Evolutionary conservation across 2,888 invertebrate genomes (phyloP).

Genomic region (Andricus quercusramuli): DNA sequence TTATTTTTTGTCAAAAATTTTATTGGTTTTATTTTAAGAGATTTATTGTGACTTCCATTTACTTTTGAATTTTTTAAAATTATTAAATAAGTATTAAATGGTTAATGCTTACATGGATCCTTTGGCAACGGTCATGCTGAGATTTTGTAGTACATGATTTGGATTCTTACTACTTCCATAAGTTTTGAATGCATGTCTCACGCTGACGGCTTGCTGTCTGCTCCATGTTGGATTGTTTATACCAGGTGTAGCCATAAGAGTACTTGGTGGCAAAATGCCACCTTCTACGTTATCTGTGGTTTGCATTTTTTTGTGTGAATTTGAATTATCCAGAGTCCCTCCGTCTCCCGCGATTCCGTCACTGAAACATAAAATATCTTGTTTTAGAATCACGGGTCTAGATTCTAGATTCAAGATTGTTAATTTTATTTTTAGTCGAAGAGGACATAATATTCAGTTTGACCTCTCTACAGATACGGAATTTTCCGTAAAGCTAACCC

Average conservation of each 20-base stretch:
- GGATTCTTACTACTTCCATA: conserved; percentile 93
- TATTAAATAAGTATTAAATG: neutral
- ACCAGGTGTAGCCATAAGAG: conserved; percentile 73
- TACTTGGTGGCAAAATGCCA: conserved; percentile 66
- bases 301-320: conserved; percentile 65
- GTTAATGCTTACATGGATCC: conserved; percentile 92
- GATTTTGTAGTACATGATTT: conserved; percentile 91
- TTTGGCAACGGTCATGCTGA: conserved; percentile 96
- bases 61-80: neutral
- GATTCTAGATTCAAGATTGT: neutral
- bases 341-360: conserved; percentile 76
- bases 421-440: neutral
- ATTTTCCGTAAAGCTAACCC: no score
- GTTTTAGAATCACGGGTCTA: neutral
- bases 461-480: no score
- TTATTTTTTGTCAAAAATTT: no score
- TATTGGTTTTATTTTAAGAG: neutral
- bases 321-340: conserved; percentile 68
- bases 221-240: conserved; percentile 79
- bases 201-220: conserved; percentile 91
- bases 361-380: conserved; percentile 71
- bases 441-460: neutral
- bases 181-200: conserved; percentile 92
- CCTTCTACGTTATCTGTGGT: conserved; percentile 68
- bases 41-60: neutral